Evolutionary conservation across 2,888 invertebrate species (phyloP), one percentile per base, ranked within the genome.

Genomic region (Andrena bucephala): DNA sequence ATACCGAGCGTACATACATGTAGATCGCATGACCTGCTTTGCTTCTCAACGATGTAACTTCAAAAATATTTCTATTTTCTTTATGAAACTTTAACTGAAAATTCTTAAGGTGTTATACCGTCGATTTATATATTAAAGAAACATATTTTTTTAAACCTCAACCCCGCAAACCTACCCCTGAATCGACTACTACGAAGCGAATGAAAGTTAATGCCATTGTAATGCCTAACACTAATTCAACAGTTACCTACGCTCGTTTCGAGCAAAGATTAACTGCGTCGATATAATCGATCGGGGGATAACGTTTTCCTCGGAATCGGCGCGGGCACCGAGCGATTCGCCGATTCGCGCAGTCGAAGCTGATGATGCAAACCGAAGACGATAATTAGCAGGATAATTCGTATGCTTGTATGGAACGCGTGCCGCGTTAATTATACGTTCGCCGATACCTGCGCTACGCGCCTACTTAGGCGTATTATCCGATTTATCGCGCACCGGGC

Each of bases 401-500:
- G 80, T 77, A 81, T 83, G 83, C 83, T 85, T 77, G 84, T 72
- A 67, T 87, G 79, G 81, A 77, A 76, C 80, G 83, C 60, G 69
- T 77, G 31, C 76, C 66, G 79, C 74, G 87, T 79, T 87, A 87
- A 87, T 87, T 87, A 85, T 79, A 81, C 68, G 83, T 68, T 78
- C 76, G 81, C 36, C 71, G 81, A 86, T 87, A 87, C 85, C 83
- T 57, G 76, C 48, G 66, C 68, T 31, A 42, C 52, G 77, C 81
- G 73, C 63, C 70, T 42, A 42, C 42, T 42, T 85, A 68, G 52
- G 50, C 68, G 73, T 76, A 79, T 84, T 83, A 69, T 68, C 73
- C 85, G 86, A 88, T 88, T 88, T 84, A 86, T 85, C 86, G 81
- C 52, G 13, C 68, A 73, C 70, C 81, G 81, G 75, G 83, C 84